phyloP scores from a whole-genome alignment of 2,113 vertebrate genomes.

The Regulus satrapa region DNA sequence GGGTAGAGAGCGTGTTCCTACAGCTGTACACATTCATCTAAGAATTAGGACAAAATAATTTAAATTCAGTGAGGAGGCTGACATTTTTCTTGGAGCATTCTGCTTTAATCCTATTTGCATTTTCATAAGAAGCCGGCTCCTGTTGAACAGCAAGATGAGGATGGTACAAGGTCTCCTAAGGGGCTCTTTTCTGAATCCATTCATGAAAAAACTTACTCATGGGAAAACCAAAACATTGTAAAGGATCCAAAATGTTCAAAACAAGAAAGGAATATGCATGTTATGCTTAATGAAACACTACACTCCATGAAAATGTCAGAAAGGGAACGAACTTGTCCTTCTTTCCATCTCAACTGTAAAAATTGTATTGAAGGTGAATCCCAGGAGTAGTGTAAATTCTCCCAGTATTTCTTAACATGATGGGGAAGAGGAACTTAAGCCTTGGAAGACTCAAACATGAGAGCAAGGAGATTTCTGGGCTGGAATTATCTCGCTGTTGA shows the following conservation, averaged over 20 bases:
- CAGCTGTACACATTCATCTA: background rate
- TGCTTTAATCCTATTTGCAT: conserved; percentile 21
- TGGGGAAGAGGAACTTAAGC: background rate
- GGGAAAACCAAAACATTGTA: background rate
- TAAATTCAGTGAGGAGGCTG: background rate
- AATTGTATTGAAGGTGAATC: background rate
- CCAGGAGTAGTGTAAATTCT: background rate
- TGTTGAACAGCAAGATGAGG: background rate
- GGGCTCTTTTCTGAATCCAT: background rate
- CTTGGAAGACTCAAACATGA: background rate
- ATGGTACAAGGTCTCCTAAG: background rate
- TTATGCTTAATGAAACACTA: background rate
- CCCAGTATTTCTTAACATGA: background rate
- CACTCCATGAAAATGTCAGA: background rate
- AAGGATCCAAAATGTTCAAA: background rate
- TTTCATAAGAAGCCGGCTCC: background rate
- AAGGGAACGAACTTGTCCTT: background rate
- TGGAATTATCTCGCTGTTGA: background rate
- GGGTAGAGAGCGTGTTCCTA: background rate
- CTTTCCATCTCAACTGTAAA: background rate
- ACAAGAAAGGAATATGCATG: background rate
- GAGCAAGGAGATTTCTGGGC: background rate
- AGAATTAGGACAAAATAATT: conserved; percentile 27
- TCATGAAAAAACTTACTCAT: background rate
- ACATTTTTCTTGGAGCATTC: conserved; percentile 18